Conservation (phyloP, 2,113 vertebrate species). For the Corapipo altera region DNA sequence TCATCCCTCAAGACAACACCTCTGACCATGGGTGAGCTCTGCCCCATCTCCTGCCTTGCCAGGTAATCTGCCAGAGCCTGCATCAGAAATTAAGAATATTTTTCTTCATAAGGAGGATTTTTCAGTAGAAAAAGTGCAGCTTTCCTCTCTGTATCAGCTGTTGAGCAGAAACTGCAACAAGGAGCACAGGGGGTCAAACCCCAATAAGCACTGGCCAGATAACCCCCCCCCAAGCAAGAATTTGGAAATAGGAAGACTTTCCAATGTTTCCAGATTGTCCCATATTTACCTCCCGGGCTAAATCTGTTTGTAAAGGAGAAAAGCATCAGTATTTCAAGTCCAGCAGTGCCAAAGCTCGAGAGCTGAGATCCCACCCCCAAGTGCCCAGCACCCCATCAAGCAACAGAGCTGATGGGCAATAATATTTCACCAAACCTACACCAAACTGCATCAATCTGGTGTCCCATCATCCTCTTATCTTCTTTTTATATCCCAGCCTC, state of each 20-base stretch:
- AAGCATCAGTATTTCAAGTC: background rate
- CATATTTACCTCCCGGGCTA: background rate
- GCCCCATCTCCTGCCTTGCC: background rate
- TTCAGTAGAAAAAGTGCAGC: background rate
- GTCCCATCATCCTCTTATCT: background rate
- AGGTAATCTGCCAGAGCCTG: background rate
- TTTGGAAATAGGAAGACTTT: background rate
- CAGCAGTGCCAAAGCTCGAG: background rate
- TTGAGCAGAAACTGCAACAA: background rate
- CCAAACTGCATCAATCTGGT: background rate
- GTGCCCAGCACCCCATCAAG: background rate
- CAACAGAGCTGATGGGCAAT: background rate
- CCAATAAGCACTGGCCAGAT: background rate
- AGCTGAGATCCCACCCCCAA: background rate
- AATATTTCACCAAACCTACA: rapidly evolving
- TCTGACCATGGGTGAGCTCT: background rate
- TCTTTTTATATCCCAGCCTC: background rate
- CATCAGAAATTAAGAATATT: background rate
- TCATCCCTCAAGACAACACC: rapidly evolving
- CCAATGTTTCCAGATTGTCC: background rate
- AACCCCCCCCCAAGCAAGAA: background rate
- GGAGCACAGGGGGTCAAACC: background rate
- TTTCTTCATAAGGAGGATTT: background rate
- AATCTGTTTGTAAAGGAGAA: background rate
- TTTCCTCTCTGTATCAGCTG: background rate